Conservation (phyloP, 2,888 invertebrate genomes). For the Pycnomerus fuliginosus region DNA sequence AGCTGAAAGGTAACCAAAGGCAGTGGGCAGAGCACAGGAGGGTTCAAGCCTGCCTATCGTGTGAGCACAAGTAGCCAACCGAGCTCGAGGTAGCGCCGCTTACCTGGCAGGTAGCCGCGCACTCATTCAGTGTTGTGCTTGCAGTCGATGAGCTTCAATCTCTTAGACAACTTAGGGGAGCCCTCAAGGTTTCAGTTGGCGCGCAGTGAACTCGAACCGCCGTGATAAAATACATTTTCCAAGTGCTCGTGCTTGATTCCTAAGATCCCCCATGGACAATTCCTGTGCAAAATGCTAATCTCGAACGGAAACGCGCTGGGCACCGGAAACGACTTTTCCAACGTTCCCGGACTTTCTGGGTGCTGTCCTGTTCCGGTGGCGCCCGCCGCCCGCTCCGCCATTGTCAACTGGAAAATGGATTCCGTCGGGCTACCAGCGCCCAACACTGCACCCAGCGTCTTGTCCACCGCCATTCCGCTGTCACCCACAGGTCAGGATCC, state of each 20-base stretch:
- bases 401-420: slow-evolving; percentile 64
- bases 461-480: slow-evolving; percentile 57
- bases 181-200: slow-evolving; percentile 25
- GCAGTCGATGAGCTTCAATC: slow-evolving; percentile 51
- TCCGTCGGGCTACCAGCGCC: slow-evolving; percentile 56
- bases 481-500: slow-evolving; percentile 58
- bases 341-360: slow-evolving; percentile 50
- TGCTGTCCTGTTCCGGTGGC: slow-evolving; percentile 58
- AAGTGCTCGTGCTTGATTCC: slow-evolving; percentile 7
- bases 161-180: slow-evolving; percentile 27
- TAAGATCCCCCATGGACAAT: slow-evolving; percentile 14
- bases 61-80: slow-evolving; percentile 53
- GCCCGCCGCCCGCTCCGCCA: slow-evolving; percentile 52
- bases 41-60: slow-evolving; percentile 52
- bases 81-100: slow-evolving; percentile 49
- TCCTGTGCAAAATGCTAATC: slow-evolving; percentile 63
- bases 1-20: slow-evolving; percentile 45
- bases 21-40: slow-evolving; percentile 50
- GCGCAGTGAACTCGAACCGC: slow-evolving; percentile 21
- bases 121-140: slow-evolving; percentile 54
- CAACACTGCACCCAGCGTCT: slow-evolving; percentile 55
- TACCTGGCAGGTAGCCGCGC: slow-evolving; percentile 51
- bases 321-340: slow-evolving; percentile 54
- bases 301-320: slow-evolving; percentile 63
- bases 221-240: slow-evolving; percentile 4